Conservation (phyloP, 2,888 invertebrate genomes). For the Adelognathus sp. region DNA sequence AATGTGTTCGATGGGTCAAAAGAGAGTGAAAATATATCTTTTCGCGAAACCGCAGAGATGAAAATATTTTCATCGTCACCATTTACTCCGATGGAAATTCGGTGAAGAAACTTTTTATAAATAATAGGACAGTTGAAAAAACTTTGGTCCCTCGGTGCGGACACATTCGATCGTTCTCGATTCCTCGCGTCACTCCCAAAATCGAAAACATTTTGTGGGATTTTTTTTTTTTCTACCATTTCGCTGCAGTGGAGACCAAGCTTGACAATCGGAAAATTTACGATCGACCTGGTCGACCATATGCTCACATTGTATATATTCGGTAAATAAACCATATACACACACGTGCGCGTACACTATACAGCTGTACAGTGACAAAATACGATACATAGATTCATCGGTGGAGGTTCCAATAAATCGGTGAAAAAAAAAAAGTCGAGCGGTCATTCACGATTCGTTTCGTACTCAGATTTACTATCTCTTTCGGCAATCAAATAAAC, state of each 20-base stretch:
- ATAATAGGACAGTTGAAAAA: too few species aligned
- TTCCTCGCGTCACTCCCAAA: not conserved
- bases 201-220: constrained; percentile 7
- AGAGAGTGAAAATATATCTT: too few species aligned
- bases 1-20: too few species aligned
- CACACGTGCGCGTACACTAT: not conserved
- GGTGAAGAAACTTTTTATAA: too few species aligned
- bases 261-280: constrained; percentile 51
- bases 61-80: too few species aligned
- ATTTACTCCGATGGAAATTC: too few species aligned
- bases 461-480: constrained; percentile 58
- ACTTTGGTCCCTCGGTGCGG: not conserved
- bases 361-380: not conserved
- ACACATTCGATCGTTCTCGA: not conserved
- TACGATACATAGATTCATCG: constrained; percentile 7
- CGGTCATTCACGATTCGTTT: constrained; percentile 64
- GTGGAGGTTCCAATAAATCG: constrained; percentile 50
- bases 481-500: constrained; percentile 62
- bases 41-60: too few species aligned
- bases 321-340: not conserved
- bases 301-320: constrained; percentile 27
- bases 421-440: constrained; percentile 60
- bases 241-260: not conserved
- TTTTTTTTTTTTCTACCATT: constrained; percentile 39
- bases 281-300: constrained; percentile 48